phyloP scores from a whole-genome alignment of 2,113 vertebrate species.

The Python bivittatus region DNA sequence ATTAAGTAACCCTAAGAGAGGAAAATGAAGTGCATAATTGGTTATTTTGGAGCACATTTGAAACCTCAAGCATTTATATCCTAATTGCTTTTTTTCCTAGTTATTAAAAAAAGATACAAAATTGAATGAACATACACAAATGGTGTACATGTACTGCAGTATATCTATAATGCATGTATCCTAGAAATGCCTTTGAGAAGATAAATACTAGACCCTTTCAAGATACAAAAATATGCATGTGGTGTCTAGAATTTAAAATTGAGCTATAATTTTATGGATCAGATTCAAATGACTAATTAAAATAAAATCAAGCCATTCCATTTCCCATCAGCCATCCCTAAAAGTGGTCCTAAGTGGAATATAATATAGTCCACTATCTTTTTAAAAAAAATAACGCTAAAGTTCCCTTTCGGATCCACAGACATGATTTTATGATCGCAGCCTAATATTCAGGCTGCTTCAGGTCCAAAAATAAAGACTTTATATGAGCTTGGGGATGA shows the following conservation, averaged over 20 bases:
- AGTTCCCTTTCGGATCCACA: neutral
- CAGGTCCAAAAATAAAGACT: neutral
- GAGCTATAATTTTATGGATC: neutral
- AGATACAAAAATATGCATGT: neutral
- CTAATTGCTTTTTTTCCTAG: neutral
- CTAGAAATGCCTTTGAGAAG: neutral
- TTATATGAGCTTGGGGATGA: neutral
- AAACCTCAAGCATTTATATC: neutral
- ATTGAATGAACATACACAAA: neutral
- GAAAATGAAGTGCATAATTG: rapidly evolving
- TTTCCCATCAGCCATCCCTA: neutral
- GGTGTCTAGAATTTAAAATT: neutral
- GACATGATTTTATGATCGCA: neutral
- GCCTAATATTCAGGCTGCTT: neutral
- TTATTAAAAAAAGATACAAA: neutral
- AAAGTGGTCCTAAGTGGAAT: neutral
- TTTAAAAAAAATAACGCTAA: neutral
- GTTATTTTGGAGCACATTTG: neutral
- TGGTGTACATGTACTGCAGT: neutral
- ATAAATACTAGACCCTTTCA: neutral
- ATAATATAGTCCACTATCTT: neutral
- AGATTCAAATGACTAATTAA: constrained; percentile 10
- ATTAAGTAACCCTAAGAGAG: neutral
- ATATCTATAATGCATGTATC: neutral
- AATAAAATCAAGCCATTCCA: constrained; percentile 2